Percentiles rank a stretch among this genome's conserved stretches.
These are phyloP conservation scores for Crioceris asparagi DNA, from an alignment of 2,888 invertebrate genomes.

Conservation along the genomic window DNA sequence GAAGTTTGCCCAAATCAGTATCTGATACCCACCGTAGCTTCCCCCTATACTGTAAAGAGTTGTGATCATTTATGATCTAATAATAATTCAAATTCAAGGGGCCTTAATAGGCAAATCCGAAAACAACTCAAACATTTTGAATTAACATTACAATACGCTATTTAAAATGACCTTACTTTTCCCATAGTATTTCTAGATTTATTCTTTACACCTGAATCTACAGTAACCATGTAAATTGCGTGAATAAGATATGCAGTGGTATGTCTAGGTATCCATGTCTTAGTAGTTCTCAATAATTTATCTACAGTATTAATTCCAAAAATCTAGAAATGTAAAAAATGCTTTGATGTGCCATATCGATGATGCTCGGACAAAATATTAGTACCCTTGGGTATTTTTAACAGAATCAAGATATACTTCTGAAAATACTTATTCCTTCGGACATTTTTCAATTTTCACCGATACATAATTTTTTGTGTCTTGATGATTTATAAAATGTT, in stretches of 20 bases:
- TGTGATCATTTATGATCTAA: too few relatives aligned
- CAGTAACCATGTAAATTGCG: conserved; percentile 24
- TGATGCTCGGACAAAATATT: not conserved
- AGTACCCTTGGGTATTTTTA: not conserved
- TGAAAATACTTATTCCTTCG: too few relatives aligned
- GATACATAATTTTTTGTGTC: too few relatives aligned
- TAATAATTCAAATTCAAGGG: too few relatives aligned
- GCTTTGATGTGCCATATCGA: not conserved
- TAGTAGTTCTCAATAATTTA: conserved; percentile 25
- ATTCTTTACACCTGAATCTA: conserved; percentile 24
- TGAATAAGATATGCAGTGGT: conserved; percentile 21
- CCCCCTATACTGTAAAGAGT: conserved; percentile 29
- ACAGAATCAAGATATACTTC: too few relatives aligned
- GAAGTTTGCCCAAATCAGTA: conserved; percentile 25
- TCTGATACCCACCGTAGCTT: conserved; percentile 30
- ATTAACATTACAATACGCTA: not conserved
- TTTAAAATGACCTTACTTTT: conserved; percentile 20
- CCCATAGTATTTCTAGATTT: conserved; percentile 28
- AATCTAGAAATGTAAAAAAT: conserved; percentile 19
- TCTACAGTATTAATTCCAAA: conserved; percentile 17
- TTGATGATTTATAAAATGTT: conserved; percentile 4
- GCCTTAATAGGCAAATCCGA: too few relatives aligned
- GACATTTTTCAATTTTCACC: too few relatives aligned
- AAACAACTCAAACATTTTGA: not conserved
- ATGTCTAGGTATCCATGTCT: conserved; percentile 26